Percentiles rank a stretch among this genome's conserved stretches.
phyloP scores from a whole-genome alignment of 2,797 vertebrate genomes.

The Enteromius radiatus region DNA sequence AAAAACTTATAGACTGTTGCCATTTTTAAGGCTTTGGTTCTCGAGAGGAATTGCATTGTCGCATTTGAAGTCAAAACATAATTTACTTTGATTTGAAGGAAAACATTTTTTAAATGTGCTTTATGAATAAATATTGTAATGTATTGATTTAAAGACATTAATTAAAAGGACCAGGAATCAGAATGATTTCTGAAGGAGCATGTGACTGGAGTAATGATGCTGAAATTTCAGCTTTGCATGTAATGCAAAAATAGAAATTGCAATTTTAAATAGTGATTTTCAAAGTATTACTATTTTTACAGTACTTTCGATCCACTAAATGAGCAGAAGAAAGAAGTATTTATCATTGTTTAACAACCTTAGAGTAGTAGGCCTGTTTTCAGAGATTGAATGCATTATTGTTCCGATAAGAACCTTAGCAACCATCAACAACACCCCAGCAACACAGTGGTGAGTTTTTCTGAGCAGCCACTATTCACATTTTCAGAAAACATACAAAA shows the following conservation, averaged over 20 bases:
- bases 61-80: constrained; percentile 2
- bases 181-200: background rate
- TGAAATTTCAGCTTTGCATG: background rate
- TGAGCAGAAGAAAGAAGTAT: background rate
- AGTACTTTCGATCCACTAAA: background rate
- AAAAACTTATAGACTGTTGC: background rate
- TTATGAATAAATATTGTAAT: too few species aligned
- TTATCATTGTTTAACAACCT: background rate
- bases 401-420: background rate
- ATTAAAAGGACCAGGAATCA: background rate
- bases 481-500: background rate
- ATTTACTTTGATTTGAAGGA: background rate
- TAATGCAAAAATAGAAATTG: background rate
- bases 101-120: background rate
- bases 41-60: background rate
- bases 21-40: background rate
- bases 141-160: background rate
- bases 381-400: background rate
- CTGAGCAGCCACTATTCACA: background rate
- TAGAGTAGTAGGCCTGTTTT: background rate
- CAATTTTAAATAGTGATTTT: background rate
- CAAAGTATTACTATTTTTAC: background rate
- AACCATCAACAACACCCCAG: background rate
- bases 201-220: background rate
- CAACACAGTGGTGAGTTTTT: background rate